Conservation (phyloP, 2,113 vertebrate species). For the Dolichotis patagonum region DNA sequence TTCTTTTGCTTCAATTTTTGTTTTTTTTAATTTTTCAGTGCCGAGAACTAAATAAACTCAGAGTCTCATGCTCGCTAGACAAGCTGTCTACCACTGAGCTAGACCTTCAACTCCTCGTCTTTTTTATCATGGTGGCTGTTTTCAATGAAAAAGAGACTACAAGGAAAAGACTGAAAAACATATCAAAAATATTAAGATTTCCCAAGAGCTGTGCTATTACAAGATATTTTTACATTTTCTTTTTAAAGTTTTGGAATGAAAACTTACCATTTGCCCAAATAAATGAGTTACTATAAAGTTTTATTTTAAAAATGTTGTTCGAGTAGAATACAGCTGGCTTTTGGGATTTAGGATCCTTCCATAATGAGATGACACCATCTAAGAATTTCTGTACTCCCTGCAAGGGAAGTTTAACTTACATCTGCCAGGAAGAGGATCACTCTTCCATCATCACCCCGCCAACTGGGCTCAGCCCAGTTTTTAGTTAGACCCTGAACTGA, state of each 20-base stretch:
- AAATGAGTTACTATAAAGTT: constrained; percentile 13
- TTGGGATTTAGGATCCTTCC: constrained; percentile 58
- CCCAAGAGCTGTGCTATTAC: neutral
- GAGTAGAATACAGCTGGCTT: constrained; percentile 28
- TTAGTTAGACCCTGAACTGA: neutral
- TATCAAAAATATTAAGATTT: neutral
- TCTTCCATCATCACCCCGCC: neutral
- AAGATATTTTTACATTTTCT: constrained; percentile 44
- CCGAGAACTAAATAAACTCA: neutral
- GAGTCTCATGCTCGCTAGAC: neutral
- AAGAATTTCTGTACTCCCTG: neutral
- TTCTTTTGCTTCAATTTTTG: neutral
- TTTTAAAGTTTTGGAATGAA: neutral
- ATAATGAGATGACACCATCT: neutral
- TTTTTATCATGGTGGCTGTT: neutral
- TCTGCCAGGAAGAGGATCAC: constrained; percentile 1
- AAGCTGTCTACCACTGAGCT: neutral
- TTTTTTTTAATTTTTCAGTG: neutral
- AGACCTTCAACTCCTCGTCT: neutral
- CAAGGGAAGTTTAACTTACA: neutral
- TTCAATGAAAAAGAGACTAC: neutral
- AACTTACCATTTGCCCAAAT: neutral
- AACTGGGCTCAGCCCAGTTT: neutral
- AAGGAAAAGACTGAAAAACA: neutral
- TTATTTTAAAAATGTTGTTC: neutral